Evolutionary conservation across 2,113 vertebrate species (phyloP).

Genomic region (Balaeniceps rex): DNA sequence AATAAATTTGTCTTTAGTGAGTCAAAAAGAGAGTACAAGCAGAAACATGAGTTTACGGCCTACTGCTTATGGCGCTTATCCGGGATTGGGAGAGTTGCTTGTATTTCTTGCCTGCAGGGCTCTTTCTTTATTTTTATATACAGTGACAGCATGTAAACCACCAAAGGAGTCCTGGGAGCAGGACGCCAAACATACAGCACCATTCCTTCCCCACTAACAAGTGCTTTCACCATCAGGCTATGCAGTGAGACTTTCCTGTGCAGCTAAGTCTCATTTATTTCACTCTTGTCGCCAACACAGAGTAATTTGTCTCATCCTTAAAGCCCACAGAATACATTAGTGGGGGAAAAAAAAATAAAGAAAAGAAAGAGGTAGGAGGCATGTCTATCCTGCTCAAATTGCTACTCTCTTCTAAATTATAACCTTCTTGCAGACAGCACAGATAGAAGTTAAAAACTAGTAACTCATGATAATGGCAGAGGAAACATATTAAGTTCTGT

Average conservation of each 20-base stretch:
- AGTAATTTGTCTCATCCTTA: neutral
- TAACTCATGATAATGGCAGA: neutral
- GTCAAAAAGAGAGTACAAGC: neutral
- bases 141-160: neutral
- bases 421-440: neutral
- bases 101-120: neutral
- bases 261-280: neutral
- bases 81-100: neutral
- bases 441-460: neutral
- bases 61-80: neutral
- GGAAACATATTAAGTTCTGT: neutral
- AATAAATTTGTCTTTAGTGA: neutral
- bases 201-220: neutral
- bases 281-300: neutral
- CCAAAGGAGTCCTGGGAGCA: neutral
- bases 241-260: neutral
- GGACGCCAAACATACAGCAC: neutral
- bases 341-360: neutral
- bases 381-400: neutral
- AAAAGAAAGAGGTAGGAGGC: neutral
- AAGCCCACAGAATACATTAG: constrained; percentile 4
- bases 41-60: neutral
- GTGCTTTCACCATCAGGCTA: neutral
- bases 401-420: neutral
- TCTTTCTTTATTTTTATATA: neutral